A percentile compares a stretch with the other conserved stretches of the same genome.
Evolutionary conservation across 2,797 vertebrate genomes (phyloP).

Genomic region (Lithobates pipiens): DNA sequence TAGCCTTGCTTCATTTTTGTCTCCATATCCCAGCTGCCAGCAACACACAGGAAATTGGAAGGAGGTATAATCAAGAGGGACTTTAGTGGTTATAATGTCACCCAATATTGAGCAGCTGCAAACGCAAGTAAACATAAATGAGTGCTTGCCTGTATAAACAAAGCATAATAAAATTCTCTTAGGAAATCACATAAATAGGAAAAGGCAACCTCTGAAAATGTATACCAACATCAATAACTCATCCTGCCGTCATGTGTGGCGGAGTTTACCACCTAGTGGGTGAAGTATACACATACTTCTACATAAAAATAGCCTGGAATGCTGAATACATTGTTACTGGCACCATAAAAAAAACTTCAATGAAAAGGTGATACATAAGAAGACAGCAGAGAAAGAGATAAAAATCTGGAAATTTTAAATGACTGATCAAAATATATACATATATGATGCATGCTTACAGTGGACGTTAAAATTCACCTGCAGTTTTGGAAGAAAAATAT

Average conservation of each 20-base stretch:
- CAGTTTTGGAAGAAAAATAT: too few species aligned
- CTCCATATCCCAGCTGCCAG: not conserved
- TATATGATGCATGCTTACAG: too few species aligned
- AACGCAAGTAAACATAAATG: not conserved
- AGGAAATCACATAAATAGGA: not conserved
- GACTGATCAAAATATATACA: too few species aligned
- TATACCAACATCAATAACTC: too few species aligned
- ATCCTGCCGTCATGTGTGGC: not conserved
- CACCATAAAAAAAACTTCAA: too few species aligned
- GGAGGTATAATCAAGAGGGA: not conserved
- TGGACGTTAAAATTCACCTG: too few species aligned
- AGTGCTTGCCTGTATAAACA: not conserved
- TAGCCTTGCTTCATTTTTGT: not conserved
- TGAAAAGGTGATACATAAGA: too few species aligned
- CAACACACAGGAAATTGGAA: not conserved
- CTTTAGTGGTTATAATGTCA: not conserved
- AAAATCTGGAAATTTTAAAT: too few species aligned
- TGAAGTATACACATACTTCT: not conserved
- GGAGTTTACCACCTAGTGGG: not conserved
- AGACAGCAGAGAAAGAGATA: too few species aligned
- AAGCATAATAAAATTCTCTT: not conserved
- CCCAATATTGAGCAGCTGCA: not conserved
- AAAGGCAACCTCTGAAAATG: not conserved
- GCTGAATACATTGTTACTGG: too few species aligned
- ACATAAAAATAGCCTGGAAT: not conserved